phyloP scores from a whole-genome alignment of 2,113 vertebrate species.

The Ptyas mucosa region DNA sequence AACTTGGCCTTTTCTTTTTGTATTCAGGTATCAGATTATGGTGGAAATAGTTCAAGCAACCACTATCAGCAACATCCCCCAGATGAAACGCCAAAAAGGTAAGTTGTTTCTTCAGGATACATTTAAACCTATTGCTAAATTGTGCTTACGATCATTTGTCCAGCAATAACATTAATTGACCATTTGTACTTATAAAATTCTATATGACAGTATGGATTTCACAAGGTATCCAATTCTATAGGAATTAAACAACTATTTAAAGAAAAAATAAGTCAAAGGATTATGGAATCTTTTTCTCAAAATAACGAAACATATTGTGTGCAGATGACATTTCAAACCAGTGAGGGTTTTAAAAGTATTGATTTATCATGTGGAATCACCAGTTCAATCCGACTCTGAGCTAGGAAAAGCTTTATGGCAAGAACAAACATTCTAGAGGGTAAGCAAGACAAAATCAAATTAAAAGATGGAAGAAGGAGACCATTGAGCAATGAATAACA shows the following conservation, averaged over 20 bases:
- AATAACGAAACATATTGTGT: background rate
- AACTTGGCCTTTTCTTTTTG: constrained; percentile 33
- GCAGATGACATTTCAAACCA: background rate
- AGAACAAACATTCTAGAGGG: background rate
- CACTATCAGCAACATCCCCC: constrained; percentile 94
- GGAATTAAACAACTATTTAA: background rate
- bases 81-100: constrained; percentile 97
- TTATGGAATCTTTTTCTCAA: background rate
- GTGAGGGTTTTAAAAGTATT: background rate
- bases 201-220: background rate
- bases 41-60: constrained; percentile 98
- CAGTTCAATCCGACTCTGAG: background rate
- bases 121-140: background rate
- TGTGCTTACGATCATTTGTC: background rate
- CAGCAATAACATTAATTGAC: background rate
- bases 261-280: background rate
- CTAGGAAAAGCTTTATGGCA: background rate
- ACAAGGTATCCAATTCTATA: background rate
- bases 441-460: background rate
- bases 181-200: background rate
- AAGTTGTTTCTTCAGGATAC: constrained; percentile 52
- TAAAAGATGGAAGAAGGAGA: background rate
- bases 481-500: background rate
- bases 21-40: constrained; percentile 94
- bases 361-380: background rate